phyloP scores from a whole-genome alignment of 2,888 invertebrate genomes.

The Ornithoptera priamus region DNA sequence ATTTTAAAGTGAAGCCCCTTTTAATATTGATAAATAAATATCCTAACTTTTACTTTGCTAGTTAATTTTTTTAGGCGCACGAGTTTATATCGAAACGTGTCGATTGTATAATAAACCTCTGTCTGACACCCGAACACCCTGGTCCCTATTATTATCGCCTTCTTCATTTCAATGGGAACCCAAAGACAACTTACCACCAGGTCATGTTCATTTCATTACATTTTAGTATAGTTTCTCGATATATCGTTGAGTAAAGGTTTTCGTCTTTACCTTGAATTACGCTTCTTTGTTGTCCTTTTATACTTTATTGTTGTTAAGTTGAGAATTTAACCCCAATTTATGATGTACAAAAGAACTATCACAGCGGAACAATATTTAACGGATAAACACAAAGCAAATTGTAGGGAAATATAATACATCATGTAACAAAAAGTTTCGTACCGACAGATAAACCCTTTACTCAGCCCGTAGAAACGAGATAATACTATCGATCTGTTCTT shows the following conservation, averaged over 20 bases:
- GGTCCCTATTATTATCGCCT: no score
- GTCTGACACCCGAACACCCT: no score
- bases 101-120: no score
- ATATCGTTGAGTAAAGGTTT: neutral
- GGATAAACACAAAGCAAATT: neutral
- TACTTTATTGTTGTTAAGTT: neutral
- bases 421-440: conserved; percentile 1
- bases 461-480: neutral
- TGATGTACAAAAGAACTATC: neutral
- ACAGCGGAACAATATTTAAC: neutral
- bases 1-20: no score
- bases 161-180: no score
- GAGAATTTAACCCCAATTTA: neutral
- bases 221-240: no score
- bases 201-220: no score
- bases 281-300: neutral
- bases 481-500: conserved; percentile 6
- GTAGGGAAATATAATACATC: neutral
- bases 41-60: no score
- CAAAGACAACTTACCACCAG: no score
- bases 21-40: no score
- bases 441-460: conserved; percentile 3
- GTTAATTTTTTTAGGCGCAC: no score
- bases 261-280: neutral
- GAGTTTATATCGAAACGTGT: no score